Conservation (phyloP, 1,140 invertebrate species). For the Protaetia brevitarsis region DNA sequence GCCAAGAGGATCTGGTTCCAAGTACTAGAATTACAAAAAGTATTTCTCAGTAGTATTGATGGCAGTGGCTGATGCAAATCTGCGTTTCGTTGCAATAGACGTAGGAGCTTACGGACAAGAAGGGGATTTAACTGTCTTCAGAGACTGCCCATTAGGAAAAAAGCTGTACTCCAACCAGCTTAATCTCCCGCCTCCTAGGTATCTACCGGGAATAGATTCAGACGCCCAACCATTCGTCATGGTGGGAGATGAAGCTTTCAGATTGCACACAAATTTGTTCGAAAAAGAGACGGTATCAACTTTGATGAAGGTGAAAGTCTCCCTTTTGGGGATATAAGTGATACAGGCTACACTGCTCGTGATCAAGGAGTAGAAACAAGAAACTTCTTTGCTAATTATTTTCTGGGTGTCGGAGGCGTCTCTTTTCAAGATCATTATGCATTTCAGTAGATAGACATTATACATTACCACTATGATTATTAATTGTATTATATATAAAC, state of each 20-base stretch:
- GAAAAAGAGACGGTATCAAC: neutral
- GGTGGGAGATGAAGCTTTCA: neutral
- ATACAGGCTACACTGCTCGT: too few species aligned
- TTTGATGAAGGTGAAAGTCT: too few species aligned
- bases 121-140: neutral
- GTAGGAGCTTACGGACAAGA: neutral
- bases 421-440: too few species aligned
- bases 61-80: neutral
- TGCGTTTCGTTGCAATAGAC: neutral
- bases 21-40: neutral
- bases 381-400: too few species aligned
- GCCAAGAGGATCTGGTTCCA: neutral
- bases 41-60: neutral
- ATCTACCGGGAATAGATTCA: neutral
- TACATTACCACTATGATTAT: too few species aligned
- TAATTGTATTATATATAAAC: too few species aligned
- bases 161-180: neutral
- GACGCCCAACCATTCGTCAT: constrained; percentile 6
- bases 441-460: too few species aligned
- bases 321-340: too few species aligned
- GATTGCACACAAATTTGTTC: neutral
- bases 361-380: too few species aligned
- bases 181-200: neutral
- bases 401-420: too few species aligned
- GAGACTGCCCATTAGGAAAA: neutral